phyloP scores from a whole-genome alignment of 2,888 invertebrate genomes.

The Eupithecia exiguata region DNA sequence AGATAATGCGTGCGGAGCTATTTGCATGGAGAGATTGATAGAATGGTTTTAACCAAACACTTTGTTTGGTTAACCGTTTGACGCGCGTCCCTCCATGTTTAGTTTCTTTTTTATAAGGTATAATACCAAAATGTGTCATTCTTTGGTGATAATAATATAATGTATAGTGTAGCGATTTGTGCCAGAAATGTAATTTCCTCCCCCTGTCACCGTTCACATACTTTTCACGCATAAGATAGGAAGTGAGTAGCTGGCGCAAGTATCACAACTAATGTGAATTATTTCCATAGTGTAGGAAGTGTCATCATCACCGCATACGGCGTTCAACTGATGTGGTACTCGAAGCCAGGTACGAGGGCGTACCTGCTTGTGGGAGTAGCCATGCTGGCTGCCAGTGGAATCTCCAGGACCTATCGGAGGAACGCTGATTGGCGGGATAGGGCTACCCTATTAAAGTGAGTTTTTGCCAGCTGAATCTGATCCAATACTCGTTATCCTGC shows the following conservation, averaged over 20 bases:
- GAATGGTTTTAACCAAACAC: too few relatives aligned
- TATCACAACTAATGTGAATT: background rate
- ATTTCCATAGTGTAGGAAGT: conserved; percentile 88
- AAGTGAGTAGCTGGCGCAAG: background rate
- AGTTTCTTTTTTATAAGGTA: too few relatives aligned
- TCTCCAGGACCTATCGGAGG: conserved; percentile 87
- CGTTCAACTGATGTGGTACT: conserved; percentile 88
- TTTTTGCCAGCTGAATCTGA: background rate
- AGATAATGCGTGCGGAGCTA: too few relatives aligned
- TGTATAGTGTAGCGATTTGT: too few relatives aligned
- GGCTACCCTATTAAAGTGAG: conserved; percentile 89
- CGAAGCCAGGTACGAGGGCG: conserved; percentile 78
- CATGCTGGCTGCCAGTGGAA: conserved; percentile 85
- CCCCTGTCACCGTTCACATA: too few relatives aligned
- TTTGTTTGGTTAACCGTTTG: too few relatives aligned
- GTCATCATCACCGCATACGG: conserved; percentile 92
- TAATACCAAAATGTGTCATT: too few relatives aligned
- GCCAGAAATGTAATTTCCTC: too few relatives aligned
- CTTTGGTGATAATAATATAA: too few relatives aligned
- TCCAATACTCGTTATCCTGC: background rate
- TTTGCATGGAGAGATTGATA: too few relatives aligned
- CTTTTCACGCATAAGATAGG: background rate
- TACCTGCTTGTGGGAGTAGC: conserved; percentile 83
- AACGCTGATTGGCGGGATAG: conserved; percentile 92
- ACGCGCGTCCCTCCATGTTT: too few relatives aligned